These are phyloP conservation scores for Lycaon pictus DNA, from an alignment of 2,113 vertebrate species.

Conservation along the genomic window DNA sequence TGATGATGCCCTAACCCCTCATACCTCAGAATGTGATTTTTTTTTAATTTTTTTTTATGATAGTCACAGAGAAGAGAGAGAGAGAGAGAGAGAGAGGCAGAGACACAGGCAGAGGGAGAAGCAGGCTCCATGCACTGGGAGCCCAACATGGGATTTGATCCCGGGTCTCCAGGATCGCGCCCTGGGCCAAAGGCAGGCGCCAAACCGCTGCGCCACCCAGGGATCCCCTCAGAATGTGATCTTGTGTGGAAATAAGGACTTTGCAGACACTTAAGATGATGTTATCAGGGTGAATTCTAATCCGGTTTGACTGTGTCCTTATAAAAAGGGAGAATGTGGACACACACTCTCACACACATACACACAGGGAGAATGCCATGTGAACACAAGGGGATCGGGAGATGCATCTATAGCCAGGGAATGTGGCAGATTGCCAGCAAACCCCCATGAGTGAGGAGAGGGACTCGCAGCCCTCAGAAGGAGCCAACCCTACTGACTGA, in stretches of 20 bases:
- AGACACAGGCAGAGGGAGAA: too few relatives aligned
- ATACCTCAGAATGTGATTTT: not conserved
- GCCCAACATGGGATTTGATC: too few relatives aligned
- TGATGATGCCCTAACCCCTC: not conserved
- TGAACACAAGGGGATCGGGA: not conserved
- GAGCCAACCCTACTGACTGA: not conserved
- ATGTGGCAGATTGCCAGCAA: accelerated
- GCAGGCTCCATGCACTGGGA: too few relatives aligned
- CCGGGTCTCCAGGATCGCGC: too few relatives aligned
- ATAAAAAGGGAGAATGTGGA: not conserved
- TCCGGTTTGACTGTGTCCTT: not conserved
- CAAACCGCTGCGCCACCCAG: too few relatives aligned
- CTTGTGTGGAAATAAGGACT: not conserved
- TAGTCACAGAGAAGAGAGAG: too few relatives aligned
- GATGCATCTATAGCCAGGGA: accelerated
- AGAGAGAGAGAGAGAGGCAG: too few relatives aligned
- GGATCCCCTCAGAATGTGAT: not conserved
- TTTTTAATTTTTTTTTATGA: too few relatives aligned
- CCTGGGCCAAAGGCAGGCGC: too few relatives aligned
- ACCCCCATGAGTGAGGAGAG: not conserved
- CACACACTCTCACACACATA: not conserved
- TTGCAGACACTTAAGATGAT: not conserved
- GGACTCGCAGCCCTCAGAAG: not conserved
- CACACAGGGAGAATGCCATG: too few relatives aligned
- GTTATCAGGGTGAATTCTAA: not conserved